Conservation (phyloP, 2,113 vertebrate species). For the Panthera uncia region DNA sequence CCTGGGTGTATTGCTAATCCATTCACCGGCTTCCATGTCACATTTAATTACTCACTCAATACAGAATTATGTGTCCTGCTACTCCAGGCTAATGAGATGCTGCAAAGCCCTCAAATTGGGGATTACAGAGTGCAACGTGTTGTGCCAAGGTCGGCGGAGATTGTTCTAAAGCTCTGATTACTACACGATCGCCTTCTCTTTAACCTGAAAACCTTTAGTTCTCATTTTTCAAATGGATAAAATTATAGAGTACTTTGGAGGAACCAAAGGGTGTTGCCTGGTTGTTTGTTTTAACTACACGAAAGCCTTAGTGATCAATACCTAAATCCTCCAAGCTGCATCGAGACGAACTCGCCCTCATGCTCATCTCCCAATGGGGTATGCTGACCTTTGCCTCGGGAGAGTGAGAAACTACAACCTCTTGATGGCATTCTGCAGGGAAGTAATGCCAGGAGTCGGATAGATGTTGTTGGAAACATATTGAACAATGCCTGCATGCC, state of each 20-base stretch:
- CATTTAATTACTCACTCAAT: conserved; percentile 83
- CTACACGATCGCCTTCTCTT: conserved; percentile 42
- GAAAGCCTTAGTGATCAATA: conserved; percentile 53
- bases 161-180: conserved; percentile 56
- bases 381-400: conserved; percentile 45
- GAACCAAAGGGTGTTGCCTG: background rate
- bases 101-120: conserved; percentile 73
- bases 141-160: conserved; percentile 66
- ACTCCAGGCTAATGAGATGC: conserved; percentile 83
- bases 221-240: conserved; percentile 44
- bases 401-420: background rate
- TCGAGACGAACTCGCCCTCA: background rate
- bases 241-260: background rate
- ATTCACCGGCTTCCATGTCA: conserved; percentile 81
- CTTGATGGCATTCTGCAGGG: background rate
- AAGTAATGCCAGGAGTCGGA: background rate
- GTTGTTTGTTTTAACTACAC: conserved; percentile 54
- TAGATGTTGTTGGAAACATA: background rate
- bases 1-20: conserved; percentile 78
- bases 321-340: conserved; percentile 44
- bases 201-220: conserved; percentile 57
- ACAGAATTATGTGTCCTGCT: conserved; percentile 78
- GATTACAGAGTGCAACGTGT: conserved; percentile 77
- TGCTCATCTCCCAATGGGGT: background rate
- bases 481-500: background rate